phyloP scores from a whole-genome alignment of 2,888 invertebrate genomes.

The Anthrax anthrax region DNA sequence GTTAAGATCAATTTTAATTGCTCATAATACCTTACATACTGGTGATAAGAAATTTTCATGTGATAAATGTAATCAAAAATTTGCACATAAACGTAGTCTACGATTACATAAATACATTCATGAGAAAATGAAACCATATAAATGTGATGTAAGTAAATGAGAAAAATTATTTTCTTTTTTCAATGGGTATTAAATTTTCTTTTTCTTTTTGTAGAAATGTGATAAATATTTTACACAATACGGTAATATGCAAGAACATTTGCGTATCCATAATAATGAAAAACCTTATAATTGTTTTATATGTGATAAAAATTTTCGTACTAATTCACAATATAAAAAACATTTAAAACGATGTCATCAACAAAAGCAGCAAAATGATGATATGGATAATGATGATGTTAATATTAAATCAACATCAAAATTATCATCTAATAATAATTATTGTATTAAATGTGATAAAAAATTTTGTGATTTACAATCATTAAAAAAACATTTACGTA shows the following conservation, averaged over 20 bases:
- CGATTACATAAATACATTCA: constrained; percentile 61
- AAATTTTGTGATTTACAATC: constrained; percentile 45
- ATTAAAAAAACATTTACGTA: constrained; percentile 49
- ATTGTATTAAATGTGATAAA: constrained; percentile 41
- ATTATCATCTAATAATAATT: constrained; percentile 10
- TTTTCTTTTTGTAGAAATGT: constrained; percentile 39
- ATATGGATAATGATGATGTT: constrained; percentile 18
- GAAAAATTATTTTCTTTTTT: neutral
- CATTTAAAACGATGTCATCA: constrained; percentile 45
- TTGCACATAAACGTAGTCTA: constrained; percentile 64
- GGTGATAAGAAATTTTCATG: constrained; percentile 57
- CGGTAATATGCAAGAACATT: constrained; percentile 62
- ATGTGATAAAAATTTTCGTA: constrained; percentile 56
- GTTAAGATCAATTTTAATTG: constrained; percentile 54
- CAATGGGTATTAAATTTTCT: neutral
- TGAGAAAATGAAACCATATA: constrained; percentile 33
- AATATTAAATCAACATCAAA: constrained; percentile 5
- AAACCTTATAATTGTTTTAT: constrained; percentile 57
- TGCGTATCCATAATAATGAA: constrained; percentile 62
- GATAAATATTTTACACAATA: constrained; percentile 61
- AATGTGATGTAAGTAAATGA: constrained; percentile 20
- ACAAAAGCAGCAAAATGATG: too few relatives aligned
- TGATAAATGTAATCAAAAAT: constrained; percentile 55
- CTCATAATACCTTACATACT: constrained; percentile 57
- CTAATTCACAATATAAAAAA: constrained; percentile 55